phyloP scores from a whole-genome alignment of 2,797 vertebrate genomes.

The Enteromius viviparus region DNA sequence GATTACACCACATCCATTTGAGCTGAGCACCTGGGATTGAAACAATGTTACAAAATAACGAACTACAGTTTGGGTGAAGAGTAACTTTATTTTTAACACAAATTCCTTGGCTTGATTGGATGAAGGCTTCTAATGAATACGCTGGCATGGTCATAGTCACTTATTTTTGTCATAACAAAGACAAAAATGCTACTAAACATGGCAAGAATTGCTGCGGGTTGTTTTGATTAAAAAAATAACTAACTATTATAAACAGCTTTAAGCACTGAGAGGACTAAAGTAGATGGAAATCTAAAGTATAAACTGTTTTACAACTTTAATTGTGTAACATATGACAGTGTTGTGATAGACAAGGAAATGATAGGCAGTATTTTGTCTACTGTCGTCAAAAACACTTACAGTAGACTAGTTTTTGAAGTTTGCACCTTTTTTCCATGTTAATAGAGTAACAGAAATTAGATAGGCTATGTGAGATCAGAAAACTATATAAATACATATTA shows the following conservation, averaged over 20 bases:
- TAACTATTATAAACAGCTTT: constrained; percentile 8
- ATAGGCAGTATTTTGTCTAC: constrained; percentile 28
- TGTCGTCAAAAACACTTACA: constrained; percentile 41
- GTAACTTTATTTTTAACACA: background rate
- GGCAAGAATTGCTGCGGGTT: background rate
- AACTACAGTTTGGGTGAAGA: constrained; percentile 9
- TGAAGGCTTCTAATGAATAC: background rate
- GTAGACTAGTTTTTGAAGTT: constrained; percentile 33
- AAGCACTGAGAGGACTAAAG: constrained; percentile 18
- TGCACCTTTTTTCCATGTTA: constrained; percentile 15
- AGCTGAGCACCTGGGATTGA: background rate
- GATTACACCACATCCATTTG: background rate
- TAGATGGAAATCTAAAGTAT: constrained; percentile 14
- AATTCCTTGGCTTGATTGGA: constrained; percentile 15
- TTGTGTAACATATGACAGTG: constrained; percentile 46
- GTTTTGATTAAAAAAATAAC: background rate
- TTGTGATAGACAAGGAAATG: constrained; percentile 34
- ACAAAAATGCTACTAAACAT: constrained; percentile 25
- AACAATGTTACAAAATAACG: background rate
- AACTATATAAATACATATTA: constrained; percentile 21
- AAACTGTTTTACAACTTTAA: constrained; percentile 25
- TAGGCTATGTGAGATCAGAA: constrained; percentile 35
- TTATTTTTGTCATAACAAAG: background rate
- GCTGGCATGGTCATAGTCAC: background rate
- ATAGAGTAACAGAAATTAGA: constrained; percentile 44